Conservation (phyloP, 1,140 invertebrate genomes). For the Drosophila nebulosa region DNA sequence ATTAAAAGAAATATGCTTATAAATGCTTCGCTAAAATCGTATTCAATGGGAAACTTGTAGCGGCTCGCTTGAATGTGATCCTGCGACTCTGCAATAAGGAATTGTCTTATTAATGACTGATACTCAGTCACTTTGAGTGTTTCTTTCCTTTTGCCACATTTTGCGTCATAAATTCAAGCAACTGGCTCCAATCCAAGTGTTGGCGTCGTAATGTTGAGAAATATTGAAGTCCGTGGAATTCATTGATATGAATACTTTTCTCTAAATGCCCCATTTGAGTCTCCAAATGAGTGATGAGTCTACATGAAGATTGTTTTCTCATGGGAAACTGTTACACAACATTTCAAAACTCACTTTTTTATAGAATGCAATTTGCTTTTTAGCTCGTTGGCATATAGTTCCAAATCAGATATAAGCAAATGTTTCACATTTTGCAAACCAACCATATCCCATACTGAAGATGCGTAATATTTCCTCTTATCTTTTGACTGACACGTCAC, state of each 20-base stretch:
- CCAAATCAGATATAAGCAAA: background rate
- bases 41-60: background rate
- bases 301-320: background rate
- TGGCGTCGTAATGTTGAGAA: background rate
- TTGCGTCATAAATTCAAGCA: background rate
- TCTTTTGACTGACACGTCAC: no score
- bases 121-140: background rate
- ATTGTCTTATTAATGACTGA: no score
- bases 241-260: background rate
- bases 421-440: background rate
- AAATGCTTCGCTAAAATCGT: background rate
- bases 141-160: background rate
- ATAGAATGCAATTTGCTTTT: background rate
- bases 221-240: background rate
- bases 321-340: background rate
- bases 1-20: background rate
- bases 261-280: background rate
- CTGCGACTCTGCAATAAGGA: background rate
- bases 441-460: background rate
- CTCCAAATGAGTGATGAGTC: background rate
- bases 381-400: background rate
- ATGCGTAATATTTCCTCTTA: background rate
- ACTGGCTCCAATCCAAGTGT: background rate
- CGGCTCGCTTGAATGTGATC: background rate
- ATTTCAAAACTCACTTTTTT: background rate